A percentile compares a stretch with the other conserved stretches of the same genome.
These are phyloP conservation scores for Tenualosa thibaudeaui DNA, from an alignment of 2,797 vertebrate species.

Conservation along the genomic window DNA sequence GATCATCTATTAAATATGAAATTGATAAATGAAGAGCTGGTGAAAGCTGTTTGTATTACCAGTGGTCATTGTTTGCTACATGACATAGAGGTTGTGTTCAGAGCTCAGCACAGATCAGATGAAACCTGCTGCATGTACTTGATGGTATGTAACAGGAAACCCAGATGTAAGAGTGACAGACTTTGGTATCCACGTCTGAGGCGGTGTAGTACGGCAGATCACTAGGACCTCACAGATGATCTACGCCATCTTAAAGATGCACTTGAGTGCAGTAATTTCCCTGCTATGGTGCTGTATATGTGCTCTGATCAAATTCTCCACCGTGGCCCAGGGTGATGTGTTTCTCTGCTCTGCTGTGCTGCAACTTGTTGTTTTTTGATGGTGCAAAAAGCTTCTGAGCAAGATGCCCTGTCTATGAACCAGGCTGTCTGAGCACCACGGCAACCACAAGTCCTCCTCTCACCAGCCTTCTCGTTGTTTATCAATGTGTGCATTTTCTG, in stretches of 20 bases:
- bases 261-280: neutral
- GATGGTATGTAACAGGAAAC: too few relatives aligned
- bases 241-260: neutral
- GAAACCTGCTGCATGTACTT: neutral
- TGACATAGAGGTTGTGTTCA: neutral
- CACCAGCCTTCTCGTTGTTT: neutral
- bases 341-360: neutral
- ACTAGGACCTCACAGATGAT: neutral
- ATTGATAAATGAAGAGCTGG: neutral
- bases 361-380: neutral
- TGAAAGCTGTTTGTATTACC: neutral
- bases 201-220: too few relatives aligned
- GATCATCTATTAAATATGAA: neutral
- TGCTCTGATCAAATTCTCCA: constrained; percentile 22
- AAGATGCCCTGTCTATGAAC: neutral
- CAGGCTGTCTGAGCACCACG: neutral
- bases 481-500: neutral
- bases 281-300: too few relatives aligned
- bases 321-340: neutral
- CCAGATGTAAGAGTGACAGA: too few relatives aligned
- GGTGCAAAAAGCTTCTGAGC: neutral
- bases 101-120: neutral
- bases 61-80: neutral
- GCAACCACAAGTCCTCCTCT: neutral
- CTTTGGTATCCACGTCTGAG: too few relatives aligned